Percentiles rank a stretch among this genome's conserved stretches.
Conservation (phyloP, 2,797 vertebrate genomes). For the Gallinago solitaria region DNA sequence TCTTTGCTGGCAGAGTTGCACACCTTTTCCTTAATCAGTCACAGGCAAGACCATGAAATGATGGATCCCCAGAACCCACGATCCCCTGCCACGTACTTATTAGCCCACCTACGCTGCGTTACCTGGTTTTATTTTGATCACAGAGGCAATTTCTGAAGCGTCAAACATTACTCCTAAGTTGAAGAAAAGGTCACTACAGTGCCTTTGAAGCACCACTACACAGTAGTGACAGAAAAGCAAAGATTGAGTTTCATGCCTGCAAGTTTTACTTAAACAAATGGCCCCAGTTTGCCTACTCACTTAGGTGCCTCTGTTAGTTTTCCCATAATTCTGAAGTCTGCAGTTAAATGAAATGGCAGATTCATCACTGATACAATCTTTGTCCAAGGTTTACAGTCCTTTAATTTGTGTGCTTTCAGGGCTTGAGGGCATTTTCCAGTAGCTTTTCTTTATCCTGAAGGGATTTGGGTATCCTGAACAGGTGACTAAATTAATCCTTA, state of each 20-base stretch:
- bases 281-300: constrained; percentile 23
- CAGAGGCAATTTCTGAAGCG: neutral
- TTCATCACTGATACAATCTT: constrained; percentile 70
- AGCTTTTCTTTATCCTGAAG: constrained; percentile 12
- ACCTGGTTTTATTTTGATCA: neutral
- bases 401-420: constrained; percentile 43
- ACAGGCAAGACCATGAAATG: neutral
- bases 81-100: neutral
- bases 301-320: constrained; percentile 26
- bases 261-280: constrained; percentile 65
- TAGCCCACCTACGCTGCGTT: neutral
- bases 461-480: constrained; percentile 20
- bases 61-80: neutral
- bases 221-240: constrained; percentile 71
- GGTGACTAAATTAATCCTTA: constrained; percentile 30
- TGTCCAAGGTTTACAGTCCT: constrained; percentile 40
- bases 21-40: neutral
- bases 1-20: neutral
- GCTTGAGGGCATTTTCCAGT: constrained; percentile 42
- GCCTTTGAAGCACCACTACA: constrained; percentile 44
- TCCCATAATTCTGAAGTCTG: constrained; percentile 31
- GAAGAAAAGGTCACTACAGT: constrained; percentile 63
- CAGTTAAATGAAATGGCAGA: constrained; percentile 54
- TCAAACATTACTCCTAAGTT: constrained; percentile 19
- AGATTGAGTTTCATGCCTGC: constrained; percentile 39